A percentile compares a stretch with the other conserved stretches of the same genome.
Evolutionary conservation across 2,888 invertebrate genomes (phyloP).

Genomic region (Napeogenes sylphis): DNA sequence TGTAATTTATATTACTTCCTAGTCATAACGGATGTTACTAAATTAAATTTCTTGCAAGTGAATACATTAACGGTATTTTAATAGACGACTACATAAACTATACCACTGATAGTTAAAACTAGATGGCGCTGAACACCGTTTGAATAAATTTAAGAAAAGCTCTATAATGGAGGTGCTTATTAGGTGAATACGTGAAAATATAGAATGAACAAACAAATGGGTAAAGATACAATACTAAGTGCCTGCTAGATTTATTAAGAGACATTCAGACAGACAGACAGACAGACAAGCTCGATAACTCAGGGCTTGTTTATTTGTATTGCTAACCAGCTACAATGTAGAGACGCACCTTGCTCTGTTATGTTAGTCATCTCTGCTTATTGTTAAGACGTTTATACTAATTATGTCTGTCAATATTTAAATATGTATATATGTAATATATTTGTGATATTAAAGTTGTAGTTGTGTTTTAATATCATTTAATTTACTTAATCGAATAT

Average conservation of each 20-base stretch:
- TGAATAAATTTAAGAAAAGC: no score
- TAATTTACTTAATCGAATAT: no score
- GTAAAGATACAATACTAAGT: background rate
- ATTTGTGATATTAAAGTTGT: background rate
- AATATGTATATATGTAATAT: no score
- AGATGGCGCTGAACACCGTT: no score
- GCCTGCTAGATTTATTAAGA: background rate
- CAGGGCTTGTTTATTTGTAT: background rate
- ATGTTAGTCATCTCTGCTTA: background rate
- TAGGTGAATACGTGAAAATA: background rate
- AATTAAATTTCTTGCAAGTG: no score
- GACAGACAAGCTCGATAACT: background rate
- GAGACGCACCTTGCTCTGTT: background rate
- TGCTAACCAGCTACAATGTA: background rate
- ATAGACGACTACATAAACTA: no score
- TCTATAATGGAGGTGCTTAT: background rate
- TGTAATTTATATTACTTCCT: no score
- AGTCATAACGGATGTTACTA: no score
- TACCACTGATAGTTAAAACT: no score
- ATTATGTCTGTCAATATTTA: background rate
- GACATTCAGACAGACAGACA: background rate
- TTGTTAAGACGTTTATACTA: background rate
- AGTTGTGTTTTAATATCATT: background rate
- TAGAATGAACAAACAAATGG: background rate
- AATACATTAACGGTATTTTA: no score